These are phyloP conservation scores for Macrosoma leucophasiata DNA, from an alignment of 2,888 invertebrate genomes.

Conservation along the genomic window DNA sequence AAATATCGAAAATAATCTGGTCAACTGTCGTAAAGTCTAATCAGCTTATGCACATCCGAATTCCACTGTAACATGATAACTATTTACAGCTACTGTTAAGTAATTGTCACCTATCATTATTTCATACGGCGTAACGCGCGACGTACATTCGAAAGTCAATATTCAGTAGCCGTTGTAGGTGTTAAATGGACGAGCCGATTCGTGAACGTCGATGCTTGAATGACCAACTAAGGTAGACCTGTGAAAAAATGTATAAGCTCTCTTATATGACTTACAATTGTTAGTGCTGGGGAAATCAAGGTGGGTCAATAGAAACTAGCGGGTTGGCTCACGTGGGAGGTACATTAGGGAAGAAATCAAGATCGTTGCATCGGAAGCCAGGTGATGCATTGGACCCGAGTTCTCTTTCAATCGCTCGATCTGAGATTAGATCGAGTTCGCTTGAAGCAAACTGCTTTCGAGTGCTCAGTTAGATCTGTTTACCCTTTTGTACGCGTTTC, in stretches of 20 bases:
- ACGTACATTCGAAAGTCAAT: constrained; percentile 28
- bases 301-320: constrained; percentile 41
- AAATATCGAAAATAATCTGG: no score
- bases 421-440: constrained; percentile 59
- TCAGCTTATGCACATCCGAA: no score
- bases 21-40: no score
- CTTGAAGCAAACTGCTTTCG: constrained; percentile 55
- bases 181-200: constrained; percentile 42
- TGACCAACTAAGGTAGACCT: no score
- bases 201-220: background rate
- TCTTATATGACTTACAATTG: constrained; percentile 7
- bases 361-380: constrained; percentile 69
- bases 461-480: no score
- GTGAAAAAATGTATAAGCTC: no score
- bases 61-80: no score
- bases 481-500: no score
- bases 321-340: constrained; percentile 61
- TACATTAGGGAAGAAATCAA: constrained; percentile 66
- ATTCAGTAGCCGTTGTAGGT: constrained; percentile 57
- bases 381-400: constrained; percentile 64
- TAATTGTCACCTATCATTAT: no score
- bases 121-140: no score
- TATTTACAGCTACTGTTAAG: no score
- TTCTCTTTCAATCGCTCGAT: constrained; percentile 57
- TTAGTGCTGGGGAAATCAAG: constrained; percentile 28